Conservation (phyloP, 2,888 invertebrate species). For the Tupiocoris notatus region DNA sequence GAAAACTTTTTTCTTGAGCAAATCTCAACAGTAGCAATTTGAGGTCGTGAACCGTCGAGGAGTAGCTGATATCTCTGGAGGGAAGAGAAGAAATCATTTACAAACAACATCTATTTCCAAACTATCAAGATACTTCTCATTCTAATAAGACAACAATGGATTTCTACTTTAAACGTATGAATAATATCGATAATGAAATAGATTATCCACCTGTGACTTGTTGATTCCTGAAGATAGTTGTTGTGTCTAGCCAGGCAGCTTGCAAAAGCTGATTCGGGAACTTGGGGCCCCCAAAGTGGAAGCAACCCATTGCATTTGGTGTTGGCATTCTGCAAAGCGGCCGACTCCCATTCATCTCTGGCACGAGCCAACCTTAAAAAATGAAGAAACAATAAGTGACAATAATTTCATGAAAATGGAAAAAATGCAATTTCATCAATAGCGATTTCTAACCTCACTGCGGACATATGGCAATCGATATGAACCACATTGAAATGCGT, state of each 20-base stretch:
- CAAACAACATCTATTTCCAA: neutral
- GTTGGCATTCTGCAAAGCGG: slow-evolving; percentile 95
- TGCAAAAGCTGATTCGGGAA: slow-evolving; percentile 88
- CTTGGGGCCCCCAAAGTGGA: slow-evolving; percentile 95
- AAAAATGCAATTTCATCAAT: neutral
- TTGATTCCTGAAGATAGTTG: slow-evolving; percentile 68
- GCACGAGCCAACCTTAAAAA: slow-evolving; percentile 60
- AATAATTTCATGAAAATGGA: neutral
- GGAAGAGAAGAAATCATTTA: neutral
- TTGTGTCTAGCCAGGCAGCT: slow-evolving; percentile 90
- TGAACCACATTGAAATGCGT: slow-evolving; percentile 98
- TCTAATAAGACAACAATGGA: neutral
- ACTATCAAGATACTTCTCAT: neutral
- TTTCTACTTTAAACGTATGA: no score
- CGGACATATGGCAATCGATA: slow-evolving; percentile 96
- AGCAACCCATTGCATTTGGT: slow-evolving; percentile 95
- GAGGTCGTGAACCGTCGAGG: slow-evolving; percentile 85
- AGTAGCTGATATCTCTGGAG: slow-evolving; percentile 70
- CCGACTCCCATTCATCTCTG: slow-evolving; percentile 97
- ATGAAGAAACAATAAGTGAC: slow-evolving; percentile 12
- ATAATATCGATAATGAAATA: no score
- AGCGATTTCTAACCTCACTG: slow-evolving; percentile 68
- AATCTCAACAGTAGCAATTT: slow-evolving; percentile 85
- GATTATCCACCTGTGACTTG: slow-evolving; percentile 54
- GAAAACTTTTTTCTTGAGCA: slow-evolving; percentile 92